A percentile compares a stretch with the other conserved stretches of the same genome.
Conservation (phyloP, 2,888 invertebrate species). For the Dynastes hyllus region DNA sequence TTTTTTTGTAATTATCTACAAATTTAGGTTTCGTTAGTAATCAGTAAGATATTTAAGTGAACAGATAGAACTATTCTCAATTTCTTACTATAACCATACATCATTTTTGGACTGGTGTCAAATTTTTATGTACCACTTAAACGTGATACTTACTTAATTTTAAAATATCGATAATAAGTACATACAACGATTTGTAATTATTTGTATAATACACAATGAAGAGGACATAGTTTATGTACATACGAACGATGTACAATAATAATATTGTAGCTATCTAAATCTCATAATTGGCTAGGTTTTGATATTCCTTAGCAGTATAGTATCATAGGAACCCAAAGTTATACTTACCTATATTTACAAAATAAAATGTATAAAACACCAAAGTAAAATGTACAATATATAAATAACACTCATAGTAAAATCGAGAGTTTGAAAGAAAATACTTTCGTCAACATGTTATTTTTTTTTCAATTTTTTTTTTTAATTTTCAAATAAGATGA, state of each 20-base stretch:
- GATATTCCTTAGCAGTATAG: neutral
- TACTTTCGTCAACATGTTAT: too few species aligned
- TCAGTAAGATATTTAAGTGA: neutral
- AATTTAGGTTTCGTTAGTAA: neutral
- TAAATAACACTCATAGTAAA: too few species aligned
- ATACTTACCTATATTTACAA: too few species aligned
- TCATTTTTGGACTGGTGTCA: constrained; percentile 38
- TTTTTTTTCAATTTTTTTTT: too few species aligned
- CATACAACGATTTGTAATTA: constrained; percentile 58
- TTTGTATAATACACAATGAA: constrained; percentile 42
- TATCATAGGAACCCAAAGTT: too few species aligned
- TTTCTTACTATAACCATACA: neutral
- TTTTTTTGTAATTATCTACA: neutral
- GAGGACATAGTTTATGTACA: constrained; percentile 24
- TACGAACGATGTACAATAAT: neutral
- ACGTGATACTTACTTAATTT: constrained; percentile 45
- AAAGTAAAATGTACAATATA: too few species aligned
- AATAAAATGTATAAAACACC: too few species aligned
- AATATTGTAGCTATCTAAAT: too few species aligned
- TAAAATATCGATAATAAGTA: constrained; percentile 51
- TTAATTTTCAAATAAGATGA: too few species aligned
- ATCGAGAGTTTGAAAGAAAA: too few species aligned
- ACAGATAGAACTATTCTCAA: neutral
- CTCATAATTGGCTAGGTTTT: too few species aligned
- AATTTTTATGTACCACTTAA: constrained; percentile 48